These are phyloP conservation scores for Xiphophorus hellerii DNA, from an alignment of 2,113 vertebrate genomes.

Conservation along the genomic window DNA sequence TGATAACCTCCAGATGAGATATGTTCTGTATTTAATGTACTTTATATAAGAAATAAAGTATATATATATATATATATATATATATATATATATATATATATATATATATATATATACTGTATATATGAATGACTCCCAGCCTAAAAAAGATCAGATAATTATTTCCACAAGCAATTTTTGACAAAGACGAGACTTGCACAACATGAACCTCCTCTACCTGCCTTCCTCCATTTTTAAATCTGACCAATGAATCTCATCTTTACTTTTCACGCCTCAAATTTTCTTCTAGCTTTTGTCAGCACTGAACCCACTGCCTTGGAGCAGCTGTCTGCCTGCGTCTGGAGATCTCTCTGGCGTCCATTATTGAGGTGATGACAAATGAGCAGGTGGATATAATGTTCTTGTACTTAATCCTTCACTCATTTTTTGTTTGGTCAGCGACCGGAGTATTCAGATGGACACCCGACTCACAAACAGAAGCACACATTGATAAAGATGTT, in stretches of 20 bases:
- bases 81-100: too few species aligned
- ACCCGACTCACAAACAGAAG: constrained; percentile 3
- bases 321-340: constrained; percentile 45
- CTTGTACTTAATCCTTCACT: constrained; percentile 58
- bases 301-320: not conserved
- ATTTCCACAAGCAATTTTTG: constrained; percentile 10
- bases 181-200: not conserved
- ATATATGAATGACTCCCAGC: constrained; percentile 20
- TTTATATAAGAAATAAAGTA: too few species aligned
- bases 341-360: not conserved
- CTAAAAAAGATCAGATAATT: constrained; percentile 12
- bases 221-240: not conserved
- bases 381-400: constrained; percentile 11
- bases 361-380: constrained; percentile 59
- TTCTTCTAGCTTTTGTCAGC: constrained; percentile 46
- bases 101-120: not conserved
- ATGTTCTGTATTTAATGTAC: not conserved
- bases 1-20: not conserved
- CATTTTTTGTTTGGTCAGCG: constrained; percentile 42
- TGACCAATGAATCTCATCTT: not conserved
- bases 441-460: constrained; percentile 38
- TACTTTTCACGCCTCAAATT: constrained; percentile 15
- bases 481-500: not conserved
- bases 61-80: too few species aligned
- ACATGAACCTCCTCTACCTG: not conserved